Conservation (phyloP, 2,888 invertebrate species). For the Nemotelus pantherinus region DNA sequence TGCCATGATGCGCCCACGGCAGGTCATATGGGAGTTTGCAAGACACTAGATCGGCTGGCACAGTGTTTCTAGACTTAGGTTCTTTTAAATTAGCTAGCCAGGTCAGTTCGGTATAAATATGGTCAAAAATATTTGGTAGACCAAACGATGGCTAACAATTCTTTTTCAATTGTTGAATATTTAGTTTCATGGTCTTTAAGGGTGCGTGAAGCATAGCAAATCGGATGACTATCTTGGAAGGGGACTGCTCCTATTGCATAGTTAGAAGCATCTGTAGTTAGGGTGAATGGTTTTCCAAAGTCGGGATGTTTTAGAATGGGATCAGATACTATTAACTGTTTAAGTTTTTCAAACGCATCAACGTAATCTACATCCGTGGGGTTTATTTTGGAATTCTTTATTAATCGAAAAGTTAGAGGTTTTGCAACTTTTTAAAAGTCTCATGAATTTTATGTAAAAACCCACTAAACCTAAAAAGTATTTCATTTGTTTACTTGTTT, state of each 20-base stretch:
- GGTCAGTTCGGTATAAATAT: slow-evolving; percentile 39
- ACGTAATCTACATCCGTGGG: background rate
- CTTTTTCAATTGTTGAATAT: slow-evolving; percentile 53
- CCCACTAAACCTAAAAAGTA: background rate
- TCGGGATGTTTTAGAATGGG: background rate
- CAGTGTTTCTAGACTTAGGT: slow-evolving; percentile 43
- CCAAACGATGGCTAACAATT: slow-evolving; percentile 53
- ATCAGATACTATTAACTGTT: background rate
- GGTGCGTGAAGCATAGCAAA: background rate
- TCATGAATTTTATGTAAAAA: slow-evolving; percentile 19
- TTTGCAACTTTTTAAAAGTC: slow-evolving; percentile 19
- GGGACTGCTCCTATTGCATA: slow-evolving; percentile 14
- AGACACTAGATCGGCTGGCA: too few species aligned
- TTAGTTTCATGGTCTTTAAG: slow-evolving; percentile 20
- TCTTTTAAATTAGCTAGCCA: slow-evolving; percentile 53
- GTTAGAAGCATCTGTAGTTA: slow-evolving; percentile 27
- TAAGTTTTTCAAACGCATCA: slow-evolving; percentile 7
- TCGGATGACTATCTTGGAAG: background rate
- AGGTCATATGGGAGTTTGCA: too few species aligned
- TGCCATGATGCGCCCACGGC: too few species aligned
- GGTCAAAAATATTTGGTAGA: slow-evolving; percentile 20
- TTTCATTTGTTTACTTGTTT: slow-evolving; percentile 13
- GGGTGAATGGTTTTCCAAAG: slow-evolving; percentile 7
- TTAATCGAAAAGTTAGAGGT: background rate
- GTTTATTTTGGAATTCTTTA: slow-evolving; percentile 22